Base-by-base conservation (phyloP, 2,113 vertebrate species). In the Greenwoodochromis staneri region DNA sequence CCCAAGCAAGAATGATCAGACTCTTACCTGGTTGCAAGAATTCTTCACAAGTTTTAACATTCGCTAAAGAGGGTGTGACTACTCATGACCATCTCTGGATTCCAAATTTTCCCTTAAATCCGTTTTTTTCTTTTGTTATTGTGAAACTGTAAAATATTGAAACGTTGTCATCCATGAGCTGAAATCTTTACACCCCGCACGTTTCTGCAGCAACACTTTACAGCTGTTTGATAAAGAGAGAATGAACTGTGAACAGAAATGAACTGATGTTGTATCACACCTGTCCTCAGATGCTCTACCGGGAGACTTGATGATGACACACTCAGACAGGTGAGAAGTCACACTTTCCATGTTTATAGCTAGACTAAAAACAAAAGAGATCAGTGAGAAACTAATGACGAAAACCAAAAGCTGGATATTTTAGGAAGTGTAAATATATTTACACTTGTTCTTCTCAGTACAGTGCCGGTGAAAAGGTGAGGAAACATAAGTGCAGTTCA, bases 321-420 rank as follows among this genome's bases (percentile, higher is more conserved):
- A 78, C 87, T 91, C 31, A 81, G 81, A 80, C 80, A 82, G 85
- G 87, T 81, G 66, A 91, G 45, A 87, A 81, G 81, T 93, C 86
- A 53, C 85, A 57, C 34, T 31, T 59, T 59, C 24, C 47, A 51
- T 47, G 38, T 29, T 53, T 66, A 0, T 57, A 38, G 55, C 42
- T 51, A 2, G 86, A 81, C 36, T 34, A 76, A 14, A 27, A 78
- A 24, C 82, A 5, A 38, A 69, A 11, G 45, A 81, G 66, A 78
- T 54, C 3, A 3, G 24, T 81, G 54, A 55, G 83, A 86, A 86
- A 83, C 83, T 88, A 90, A 88, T 69, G 71, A 51, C 24, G 8
- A 84, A 92, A 85, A 63, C 24, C 29, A 40, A 86, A 84, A 34
- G 57, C 27, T 61, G 45, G 69, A 19, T 83, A 85, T 87, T 85